Evolutionary conservation across 2,888 invertebrate genomes (phyloP).

Genomic region (Portevinia maculata): DNA sequence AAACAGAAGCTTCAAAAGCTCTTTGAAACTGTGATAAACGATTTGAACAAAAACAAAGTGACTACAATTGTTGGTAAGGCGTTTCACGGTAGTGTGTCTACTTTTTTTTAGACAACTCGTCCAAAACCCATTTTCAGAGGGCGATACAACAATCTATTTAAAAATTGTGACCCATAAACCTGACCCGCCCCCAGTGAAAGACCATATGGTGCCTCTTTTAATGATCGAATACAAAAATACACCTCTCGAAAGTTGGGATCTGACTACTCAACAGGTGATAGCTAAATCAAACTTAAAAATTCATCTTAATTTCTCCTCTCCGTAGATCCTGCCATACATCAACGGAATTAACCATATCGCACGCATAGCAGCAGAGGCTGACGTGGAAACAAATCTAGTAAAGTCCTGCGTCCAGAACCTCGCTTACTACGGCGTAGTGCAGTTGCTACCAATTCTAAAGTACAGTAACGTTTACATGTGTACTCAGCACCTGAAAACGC

Average conservation of each 20-base stretch:
- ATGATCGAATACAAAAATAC: conserved; percentile 86
- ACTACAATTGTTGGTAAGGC: conserved; percentile 88
- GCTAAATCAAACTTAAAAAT: not conserved
- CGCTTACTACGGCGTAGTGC: conserved; percentile 90
- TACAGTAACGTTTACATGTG: conserved; percentile 94
- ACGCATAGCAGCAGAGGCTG: conserved; percentile 93
- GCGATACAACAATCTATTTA: conserved; percentile 93
- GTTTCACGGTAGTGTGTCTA: no score
- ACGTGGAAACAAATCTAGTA: conserved; percentile 96
- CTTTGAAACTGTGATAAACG: conserved; percentile 90
- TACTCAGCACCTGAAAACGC: conserved; percentile 88
- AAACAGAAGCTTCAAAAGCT: conserved; percentile 89
- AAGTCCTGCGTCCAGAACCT: conserved; percentile 97
- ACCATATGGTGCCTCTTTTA: conserved; percentile 95
- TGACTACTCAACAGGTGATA: conserved; percentile 94
- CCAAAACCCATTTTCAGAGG: conserved; percentile 85
- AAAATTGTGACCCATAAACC: conserved; percentile 92
- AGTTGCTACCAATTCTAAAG: conserved; percentile 90
- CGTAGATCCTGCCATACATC: conserved; percentile 88
- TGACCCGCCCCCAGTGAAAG: conserved; percentile 91
- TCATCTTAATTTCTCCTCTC: not conserved
- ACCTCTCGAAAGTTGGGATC: conserved; percentile 92
- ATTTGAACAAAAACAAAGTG: conserved; percentile 91
- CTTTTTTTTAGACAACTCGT: not conserved
- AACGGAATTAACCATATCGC: conserved; percentile 96